phyloP scores from a whole-genome alignment of 2,797 vertebrate genomes.

The Loris lydekkerianus region DNA sequence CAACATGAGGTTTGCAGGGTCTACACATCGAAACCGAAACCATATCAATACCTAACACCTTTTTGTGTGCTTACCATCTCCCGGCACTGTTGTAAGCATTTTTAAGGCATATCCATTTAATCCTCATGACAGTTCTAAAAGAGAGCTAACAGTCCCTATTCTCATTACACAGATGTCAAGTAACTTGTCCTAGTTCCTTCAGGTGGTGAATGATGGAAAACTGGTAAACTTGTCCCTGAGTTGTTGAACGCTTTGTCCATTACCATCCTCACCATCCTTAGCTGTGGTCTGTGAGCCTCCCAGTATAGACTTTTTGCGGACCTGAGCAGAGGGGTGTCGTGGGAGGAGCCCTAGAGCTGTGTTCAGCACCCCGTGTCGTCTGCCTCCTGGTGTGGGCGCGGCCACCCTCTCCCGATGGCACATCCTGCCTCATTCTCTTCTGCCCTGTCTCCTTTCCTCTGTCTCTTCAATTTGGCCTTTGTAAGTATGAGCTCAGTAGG shows the following conservation, averaged over 20 bases:
- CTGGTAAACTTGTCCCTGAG: not conserved
- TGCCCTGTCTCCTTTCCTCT: not conserved
- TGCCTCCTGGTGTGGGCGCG: not conserved
- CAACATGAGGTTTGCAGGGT: not conserved
- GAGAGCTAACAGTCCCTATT: not conserved
- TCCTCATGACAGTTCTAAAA: not conserved
- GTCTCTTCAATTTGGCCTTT: not conserved
- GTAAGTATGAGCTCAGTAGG: not conserved
- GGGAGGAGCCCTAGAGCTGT: not conserved
- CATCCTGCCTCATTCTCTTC: not conserved
- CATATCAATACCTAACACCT: no score
- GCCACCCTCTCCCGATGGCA: not conserved
- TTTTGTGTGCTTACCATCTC: not conserved
- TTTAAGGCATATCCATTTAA: not conserved
- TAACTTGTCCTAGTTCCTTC: not conserved
- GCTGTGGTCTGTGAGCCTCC: not conserved
- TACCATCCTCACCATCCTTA: no score
- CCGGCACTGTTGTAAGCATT: not conserved
- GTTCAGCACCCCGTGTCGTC: not conserved
- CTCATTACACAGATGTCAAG: not conserved
- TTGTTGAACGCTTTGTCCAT: not conserved
- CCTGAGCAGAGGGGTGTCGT: accelerated
- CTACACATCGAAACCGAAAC: not conserved
- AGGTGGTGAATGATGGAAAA: not conserved
- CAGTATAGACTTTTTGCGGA: not conserved